Evolutionary conservation across 2,113 vertebrate genomes (phyloP).

Genomic region (Nothoprocta perdicaria): DNA sequence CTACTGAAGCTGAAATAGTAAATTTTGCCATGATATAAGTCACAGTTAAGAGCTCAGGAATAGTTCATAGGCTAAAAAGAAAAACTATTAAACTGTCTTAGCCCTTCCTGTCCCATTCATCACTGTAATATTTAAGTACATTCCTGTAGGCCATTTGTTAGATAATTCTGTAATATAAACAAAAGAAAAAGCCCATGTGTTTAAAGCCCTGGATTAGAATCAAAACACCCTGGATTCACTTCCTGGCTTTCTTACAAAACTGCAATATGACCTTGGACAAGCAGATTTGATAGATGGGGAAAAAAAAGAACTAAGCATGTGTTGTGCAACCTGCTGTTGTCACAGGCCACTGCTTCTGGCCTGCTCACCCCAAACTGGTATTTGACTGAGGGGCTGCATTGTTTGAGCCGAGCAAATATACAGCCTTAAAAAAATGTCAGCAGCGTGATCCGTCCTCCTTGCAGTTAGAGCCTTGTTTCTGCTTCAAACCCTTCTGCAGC

Average conservation of each 20-base stretch:
- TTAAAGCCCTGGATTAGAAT: neutral
- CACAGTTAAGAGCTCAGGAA: neutral
- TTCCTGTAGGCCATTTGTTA: neutral
- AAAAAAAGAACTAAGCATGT: neutral
- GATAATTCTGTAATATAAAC: neutral
- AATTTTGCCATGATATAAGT: neutral
- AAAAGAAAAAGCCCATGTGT: neutral
- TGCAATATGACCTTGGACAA: neutral
- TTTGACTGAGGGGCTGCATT: neutral
- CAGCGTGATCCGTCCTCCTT: neutral
- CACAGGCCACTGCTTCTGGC: neutral
- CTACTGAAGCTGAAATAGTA: neutral
- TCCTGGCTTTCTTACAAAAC: constrained; percentile 8
- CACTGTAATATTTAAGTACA: neutral
- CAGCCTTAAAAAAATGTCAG: neutral
- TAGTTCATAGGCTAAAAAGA: neutral
- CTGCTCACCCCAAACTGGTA: neutral
- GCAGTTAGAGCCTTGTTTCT: neutral
- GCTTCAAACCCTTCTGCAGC: neutral
- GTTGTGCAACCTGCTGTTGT: neutral
- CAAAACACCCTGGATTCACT: neutral
- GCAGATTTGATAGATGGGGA: neutral
- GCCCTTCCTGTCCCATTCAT: neutral
- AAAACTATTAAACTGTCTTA: neutral
- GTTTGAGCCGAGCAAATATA: neutral